These are phyloP conservation scores for Vulpes ferrilata DNA, from an alignment of 2,113 vertebrate genomes.

Conservation along the genomic window DNA sequence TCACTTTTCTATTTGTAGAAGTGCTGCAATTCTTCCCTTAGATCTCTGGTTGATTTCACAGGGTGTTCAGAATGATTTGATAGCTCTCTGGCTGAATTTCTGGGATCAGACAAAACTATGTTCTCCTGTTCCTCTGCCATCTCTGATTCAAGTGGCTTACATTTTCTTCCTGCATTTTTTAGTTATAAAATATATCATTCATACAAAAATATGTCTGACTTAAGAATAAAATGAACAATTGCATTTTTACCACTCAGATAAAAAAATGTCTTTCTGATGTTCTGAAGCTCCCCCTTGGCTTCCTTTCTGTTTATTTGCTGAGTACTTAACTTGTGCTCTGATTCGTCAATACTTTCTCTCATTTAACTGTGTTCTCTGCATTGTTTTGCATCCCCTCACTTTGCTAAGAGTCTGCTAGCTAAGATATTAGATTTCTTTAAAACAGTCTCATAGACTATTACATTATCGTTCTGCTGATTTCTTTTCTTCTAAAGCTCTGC, in stretches of 20 bases:
- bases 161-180: no score
- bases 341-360: not conserved
- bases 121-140: no score
- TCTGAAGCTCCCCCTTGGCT: not conserved
- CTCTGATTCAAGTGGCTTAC: no score
- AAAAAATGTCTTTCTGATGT: not conserved
- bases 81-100: no score
- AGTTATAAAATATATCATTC: no score
- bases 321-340: not conserved
- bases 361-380: not conserved
- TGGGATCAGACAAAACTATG: no score
- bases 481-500: constrained; percentile 3
- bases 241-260: not conserved
- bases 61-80: no score
- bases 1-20: no score
- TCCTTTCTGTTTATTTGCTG: not conserved
- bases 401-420: not conserved
- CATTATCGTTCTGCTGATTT: not conserved
- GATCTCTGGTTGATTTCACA: no score
- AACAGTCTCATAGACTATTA: not conserved
- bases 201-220: no score
- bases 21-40: no score
- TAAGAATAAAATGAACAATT: no score
- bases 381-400: not conserved
- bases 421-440: not conserved